phyloP scores from a whole-genome alignment of 1,140 invertebrate genomes.

The Myzus persicae region DNA sequence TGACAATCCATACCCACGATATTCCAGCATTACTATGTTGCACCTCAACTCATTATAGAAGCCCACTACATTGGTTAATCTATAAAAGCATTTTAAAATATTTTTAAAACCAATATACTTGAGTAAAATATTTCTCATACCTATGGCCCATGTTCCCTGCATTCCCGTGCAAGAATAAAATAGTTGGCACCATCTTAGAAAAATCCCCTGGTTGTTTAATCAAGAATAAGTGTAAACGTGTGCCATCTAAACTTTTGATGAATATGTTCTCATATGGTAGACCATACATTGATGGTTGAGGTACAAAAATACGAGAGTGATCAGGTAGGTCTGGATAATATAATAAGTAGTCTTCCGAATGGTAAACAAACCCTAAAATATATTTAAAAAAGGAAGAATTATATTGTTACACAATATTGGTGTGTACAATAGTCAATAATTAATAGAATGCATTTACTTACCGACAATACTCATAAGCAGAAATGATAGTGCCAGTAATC shows the following conservation, averaged over 20 bases:
- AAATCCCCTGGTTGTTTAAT: constrained; percentile 79
- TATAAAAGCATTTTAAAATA: constrained; percentile 62
- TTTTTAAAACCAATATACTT: constrained; percentile 41
- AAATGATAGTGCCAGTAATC: constrained; percentile 74
- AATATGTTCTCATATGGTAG: constrained; percentile 87
- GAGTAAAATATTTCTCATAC: constrained; percentile 65
- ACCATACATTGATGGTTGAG: constrained; percentile 81
- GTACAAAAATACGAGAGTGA: constrained; percentile 85
- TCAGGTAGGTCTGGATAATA: constrained; percentile 89
- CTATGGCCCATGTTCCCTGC: constrained; percentile 95
- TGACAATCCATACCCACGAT: constrained; percentile 93
- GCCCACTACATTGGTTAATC: constrained; percentile 79
- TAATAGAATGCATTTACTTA: constrained; percentile 64
- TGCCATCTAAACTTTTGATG: constrained; percentile 79
- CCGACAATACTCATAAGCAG: constrained; percentile 74
- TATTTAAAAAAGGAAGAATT: constrained; percentile 32
- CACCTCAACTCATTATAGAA: constrained; percentile 82
- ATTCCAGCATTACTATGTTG: constrained; percentile 91
- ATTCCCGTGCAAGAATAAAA: constrained; percentile 94
- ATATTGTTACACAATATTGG: neutral
- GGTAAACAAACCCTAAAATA: constrained; percentile 79
- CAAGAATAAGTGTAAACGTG: constrained; percentile 85
- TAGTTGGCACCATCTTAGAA: constrained; percentile 73
- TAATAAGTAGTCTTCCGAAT: constrained; percentile 83
- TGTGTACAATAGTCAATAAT: neutral